phyloP scores from a whole-genome alignment of 2,113 vertebrate genomes.

The Taurulus bubalis region DNA sequence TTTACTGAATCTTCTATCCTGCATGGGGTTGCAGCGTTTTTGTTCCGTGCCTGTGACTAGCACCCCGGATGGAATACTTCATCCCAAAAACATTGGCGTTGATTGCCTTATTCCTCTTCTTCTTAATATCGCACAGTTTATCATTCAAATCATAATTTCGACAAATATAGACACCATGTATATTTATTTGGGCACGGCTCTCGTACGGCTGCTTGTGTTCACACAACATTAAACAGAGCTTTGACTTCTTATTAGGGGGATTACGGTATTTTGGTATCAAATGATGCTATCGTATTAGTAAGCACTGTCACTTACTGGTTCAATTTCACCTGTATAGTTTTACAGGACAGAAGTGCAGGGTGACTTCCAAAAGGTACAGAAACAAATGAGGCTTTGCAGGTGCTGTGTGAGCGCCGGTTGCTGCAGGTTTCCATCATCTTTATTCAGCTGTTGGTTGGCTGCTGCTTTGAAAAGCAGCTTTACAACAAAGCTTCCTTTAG shows the following conservation, averaged over 20 bases:
- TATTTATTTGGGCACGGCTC: too few relatives aligned
- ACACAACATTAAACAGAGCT: neutral
- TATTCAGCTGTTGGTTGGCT: conserved; percentile 21
- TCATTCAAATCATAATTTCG: too few relatives aligned
- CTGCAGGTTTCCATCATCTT: conserved; percentile 17
- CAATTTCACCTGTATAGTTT: neutral
- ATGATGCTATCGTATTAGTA: neutral
- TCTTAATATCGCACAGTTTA: too few relatives aligned
- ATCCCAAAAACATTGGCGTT: too few relatives aligned
- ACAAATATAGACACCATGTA: too few relatives aligned
- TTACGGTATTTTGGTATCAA: neutral
- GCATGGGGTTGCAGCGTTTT: too few relatives aligned
- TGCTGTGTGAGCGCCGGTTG: neutral
- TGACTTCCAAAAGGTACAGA: neutral
- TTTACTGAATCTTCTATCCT: too few relatives aligned
- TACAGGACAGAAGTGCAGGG: neutral
- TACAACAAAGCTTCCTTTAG: conserved; percentile 5
- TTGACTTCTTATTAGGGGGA: neutral
- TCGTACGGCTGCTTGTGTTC: neutral
- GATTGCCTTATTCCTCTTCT: too few relatives aligned
- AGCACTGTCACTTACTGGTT: too few relatives aligned
- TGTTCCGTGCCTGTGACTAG: too few relatives aligned
- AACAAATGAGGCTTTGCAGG: neutral
- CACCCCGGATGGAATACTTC: too few relatives aligned
- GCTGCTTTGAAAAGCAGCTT: conserved; percentile 23